phyloP scores from a whole-genome alignment of 2,888 invertebrate species.

The Galeopsomyia nigrocyanea region DNA sequence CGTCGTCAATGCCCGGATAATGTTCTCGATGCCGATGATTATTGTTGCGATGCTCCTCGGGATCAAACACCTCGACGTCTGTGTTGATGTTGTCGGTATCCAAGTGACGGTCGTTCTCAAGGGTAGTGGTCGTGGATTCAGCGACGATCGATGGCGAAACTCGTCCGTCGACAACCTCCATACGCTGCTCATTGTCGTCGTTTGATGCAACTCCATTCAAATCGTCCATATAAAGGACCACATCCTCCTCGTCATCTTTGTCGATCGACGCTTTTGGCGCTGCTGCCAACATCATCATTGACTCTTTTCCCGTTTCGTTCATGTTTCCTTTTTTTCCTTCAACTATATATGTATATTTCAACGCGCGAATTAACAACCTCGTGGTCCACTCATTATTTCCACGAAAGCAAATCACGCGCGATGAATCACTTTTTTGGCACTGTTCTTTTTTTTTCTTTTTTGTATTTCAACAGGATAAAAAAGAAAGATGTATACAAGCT shows the following conservation, averaged over 20 bases:
- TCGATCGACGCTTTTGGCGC: not conserved
- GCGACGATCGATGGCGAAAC: not conserved
- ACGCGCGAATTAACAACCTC: too few species aligned
- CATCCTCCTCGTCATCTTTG: constrained; percentile 48
- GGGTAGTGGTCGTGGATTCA: too few species aligned
- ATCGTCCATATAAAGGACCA: constrained; percentile 57
- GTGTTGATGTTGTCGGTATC: constrained; percentile 70
- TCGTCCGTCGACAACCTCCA: not conserved
- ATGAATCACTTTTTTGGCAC: too few species aligned
- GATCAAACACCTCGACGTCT: constrained; percentile 73
- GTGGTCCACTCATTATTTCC: too few species aligned
- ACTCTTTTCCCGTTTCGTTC: not conserved
- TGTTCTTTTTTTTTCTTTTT: too few species aligned
- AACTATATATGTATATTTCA: too few species aligned
- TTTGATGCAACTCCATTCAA: constrained; percentile 17
- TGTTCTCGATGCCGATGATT: constrained; percentile 20
- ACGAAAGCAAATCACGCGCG: too few species aligned
- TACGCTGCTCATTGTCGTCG: constrained; percentile 1
- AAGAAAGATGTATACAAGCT: not conserved
- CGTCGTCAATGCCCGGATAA: constrained; percentile 75
- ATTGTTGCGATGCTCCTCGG: constrained; percentile 50
- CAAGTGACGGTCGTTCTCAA: constrained; percentile 61
- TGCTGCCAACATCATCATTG: constrained; percentile 9
- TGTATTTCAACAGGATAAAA: too few species aligned
- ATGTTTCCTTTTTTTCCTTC: not conserved